These are phyloP conservation scores for Hymenopus coronatus DNA, from an alignment of 2,888 invertebrate genomes.

Conservation along the genomic window DNA sequence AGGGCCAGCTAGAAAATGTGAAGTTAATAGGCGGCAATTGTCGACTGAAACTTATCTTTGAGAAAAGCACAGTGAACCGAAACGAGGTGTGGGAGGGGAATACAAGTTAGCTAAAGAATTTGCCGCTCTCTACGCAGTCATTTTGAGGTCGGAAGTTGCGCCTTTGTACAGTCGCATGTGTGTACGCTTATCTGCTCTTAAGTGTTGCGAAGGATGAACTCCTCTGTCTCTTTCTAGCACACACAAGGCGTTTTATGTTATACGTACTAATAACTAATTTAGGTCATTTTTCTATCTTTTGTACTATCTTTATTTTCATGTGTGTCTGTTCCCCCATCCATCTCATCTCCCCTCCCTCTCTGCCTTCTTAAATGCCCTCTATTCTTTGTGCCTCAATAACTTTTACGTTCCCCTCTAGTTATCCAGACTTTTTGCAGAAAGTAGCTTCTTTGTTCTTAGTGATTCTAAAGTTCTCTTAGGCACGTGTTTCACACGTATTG, in stretches of 20 bases:
- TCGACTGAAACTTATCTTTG: not conserved
- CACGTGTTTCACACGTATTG: too few species aligned
- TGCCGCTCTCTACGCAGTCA: not conserved
- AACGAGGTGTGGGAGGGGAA: not conserved
- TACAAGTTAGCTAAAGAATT: not conserved
- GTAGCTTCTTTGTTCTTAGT: not conserved
- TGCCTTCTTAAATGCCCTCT: not conserved
- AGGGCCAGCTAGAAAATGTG: not conserved
- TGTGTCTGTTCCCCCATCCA: not conserved
- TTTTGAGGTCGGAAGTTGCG: not conserved
- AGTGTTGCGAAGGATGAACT: not conserved
- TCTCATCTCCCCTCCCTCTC: not conserved
- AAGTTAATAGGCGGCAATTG: not conserved
- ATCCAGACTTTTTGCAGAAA: not conserved
- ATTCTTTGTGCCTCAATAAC: not conserved
- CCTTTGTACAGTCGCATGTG: not conserved
- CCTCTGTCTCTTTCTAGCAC: not conserved
- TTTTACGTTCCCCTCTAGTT: too few species aligned
- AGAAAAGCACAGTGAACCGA: not conserved
- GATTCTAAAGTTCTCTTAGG: not conserved
- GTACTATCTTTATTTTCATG: not conserved
- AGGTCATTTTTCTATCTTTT: not conserved
- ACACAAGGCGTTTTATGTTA: not conserved
- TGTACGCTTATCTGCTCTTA: not conserved
- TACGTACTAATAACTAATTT: not conserved